phyloP scores from a whole-genome alignment of 1,140 invertebrate genomes.

The Papilio aristodemus region DNA sequence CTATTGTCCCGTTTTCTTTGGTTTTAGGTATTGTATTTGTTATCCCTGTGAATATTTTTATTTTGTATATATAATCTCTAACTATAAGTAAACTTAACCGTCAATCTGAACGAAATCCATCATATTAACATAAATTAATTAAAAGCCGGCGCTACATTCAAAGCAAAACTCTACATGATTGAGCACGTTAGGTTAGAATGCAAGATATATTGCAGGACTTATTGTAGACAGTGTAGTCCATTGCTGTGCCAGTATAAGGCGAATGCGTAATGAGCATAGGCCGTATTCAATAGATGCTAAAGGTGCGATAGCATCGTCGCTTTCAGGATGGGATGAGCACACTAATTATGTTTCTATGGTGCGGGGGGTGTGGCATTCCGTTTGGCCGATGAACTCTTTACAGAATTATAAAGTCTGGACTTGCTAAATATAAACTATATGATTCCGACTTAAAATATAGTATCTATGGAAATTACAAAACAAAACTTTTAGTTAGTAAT shows the following conservation, averaged over 20 bases:
- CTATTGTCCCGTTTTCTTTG: too few relatives aligned
- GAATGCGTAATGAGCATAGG: constrained; percentile 37
- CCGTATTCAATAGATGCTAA: constrained; percentile 44
- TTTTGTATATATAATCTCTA: too few relatives aligned
- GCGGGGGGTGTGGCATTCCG: constrained; percentile 67
- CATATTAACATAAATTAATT: constrained; percentile 55
- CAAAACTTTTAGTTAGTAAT: too few relatives aligned
- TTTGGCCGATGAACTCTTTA: constrained; percentile 58
- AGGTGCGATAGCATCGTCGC: constrained; percentile 40
- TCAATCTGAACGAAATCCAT: constrained; percentile 35
- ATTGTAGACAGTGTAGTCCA: constrained; percentile 35
- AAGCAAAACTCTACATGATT: constrained; percentile 37
- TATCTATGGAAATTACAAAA: too few relatives aligned
- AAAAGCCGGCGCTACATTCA: constrained; percentile 40
- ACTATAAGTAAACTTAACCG: neutral
- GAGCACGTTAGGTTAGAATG: constrained; percentile 32
- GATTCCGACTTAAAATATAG: too few relatives aligned
- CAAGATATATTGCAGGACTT: neutral
- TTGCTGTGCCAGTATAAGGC: constrained; percentile 37
- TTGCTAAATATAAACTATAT: neutral
- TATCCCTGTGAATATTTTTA: neutral
- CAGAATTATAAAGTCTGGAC: constrained; percentile 35
- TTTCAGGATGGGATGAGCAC: constrained; percentile 58
- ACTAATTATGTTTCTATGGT: constrained; percentile 74
- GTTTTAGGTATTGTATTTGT: too few relatives aligned